Conservation (phyloP, 1,140 invertebrate species). For the Leptinotarsa lineolata region DNA sequence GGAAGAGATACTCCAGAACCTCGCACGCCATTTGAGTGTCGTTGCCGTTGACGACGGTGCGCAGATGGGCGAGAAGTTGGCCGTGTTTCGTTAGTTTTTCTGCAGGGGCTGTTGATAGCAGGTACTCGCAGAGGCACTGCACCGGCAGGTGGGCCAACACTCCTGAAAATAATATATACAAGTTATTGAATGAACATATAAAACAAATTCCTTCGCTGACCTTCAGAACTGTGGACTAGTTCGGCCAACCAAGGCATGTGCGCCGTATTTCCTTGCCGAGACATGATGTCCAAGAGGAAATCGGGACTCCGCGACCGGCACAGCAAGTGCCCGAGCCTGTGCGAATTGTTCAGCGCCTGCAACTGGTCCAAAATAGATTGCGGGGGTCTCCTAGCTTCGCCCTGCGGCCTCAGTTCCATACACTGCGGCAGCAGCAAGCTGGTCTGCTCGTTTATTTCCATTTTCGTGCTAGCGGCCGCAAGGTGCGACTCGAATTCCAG, state of each 20-base stretch:
- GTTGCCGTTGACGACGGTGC: slow-evolving; percentile 66
- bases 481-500: slow-evolving; percentile 92
- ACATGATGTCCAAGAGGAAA: slow-evolving; percentile 91
- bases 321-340: slow-evolving; percentile 86
- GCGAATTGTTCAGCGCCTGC: slow-evolving; percentile 75
- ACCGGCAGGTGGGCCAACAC: slow-evolving; percentile 87
- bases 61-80: slow-evolving; percentile 78
- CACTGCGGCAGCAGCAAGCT: slow-evolving; percentile 83
- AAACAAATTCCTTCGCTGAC: slow-evolving; percentile 52
- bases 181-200: too few relatives aligned
- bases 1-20: slow-evolving; percentile 90
- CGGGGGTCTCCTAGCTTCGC: slow-evolving; percentile 80
- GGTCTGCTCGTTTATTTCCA: slow-evolving; percentile 87
- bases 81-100: slow-evolving; percentile 74
- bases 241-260: slow-evolving; percentile 97
- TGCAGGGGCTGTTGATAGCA: slow-evolving; percentile 73
- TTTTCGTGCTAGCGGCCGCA: slow-evolving; percentile 83
- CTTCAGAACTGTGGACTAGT: slow-evolving; percentile 88
- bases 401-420: slow-evolving; percentile 80
- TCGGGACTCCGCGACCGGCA: slow-evolving; percentile 90
- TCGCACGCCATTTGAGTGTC: slow-evolving; percentile 72
- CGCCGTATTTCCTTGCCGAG: slow-evolving; percentile 79
- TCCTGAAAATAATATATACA: neutral
- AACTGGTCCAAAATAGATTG: slow-evolving; percentile 77
- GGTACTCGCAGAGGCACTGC: slow-evolving; percentile 94